A percentile compares a stretch with the other conserved stretches of the same genome.
These are phyloP conservation scores for Deroplatys truncata DNA, from an alignment of 2,888 invertebrate genomes.

Conservation along the genomic window DNA sequence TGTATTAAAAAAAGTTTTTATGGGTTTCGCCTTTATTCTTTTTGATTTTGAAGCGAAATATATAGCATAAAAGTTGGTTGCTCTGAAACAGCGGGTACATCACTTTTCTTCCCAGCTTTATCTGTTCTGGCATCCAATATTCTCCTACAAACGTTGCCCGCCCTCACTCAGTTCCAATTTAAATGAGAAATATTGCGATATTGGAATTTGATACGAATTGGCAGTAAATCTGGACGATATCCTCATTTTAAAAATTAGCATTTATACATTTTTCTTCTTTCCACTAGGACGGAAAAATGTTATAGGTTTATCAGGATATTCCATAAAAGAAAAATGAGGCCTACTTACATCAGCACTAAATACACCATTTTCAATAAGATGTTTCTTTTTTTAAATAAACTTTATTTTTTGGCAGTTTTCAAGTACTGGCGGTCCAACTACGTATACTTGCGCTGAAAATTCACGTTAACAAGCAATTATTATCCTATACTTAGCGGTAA, in stretches of 20 bases:
- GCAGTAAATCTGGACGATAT: background rate
- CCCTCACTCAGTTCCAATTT: background rate
- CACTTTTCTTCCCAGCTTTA: background rate
- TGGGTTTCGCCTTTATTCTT: background rate
- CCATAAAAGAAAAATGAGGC: background rate
- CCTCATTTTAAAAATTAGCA: background rate
- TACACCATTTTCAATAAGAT: background rate
- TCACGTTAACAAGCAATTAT: no score
- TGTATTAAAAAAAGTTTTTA: background rate
- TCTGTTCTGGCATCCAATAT: background rate
- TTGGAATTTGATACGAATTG: background rate
- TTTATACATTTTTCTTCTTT: background rate
- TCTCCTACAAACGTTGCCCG: background rate
- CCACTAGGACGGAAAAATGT: no score
- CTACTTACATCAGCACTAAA: background rate
- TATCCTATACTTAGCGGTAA: no score
- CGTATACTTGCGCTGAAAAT: no score
- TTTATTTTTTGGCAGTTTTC: no score
- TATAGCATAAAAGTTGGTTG: background rate
- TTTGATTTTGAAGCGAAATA: background rate
- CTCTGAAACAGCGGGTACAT: background rate
- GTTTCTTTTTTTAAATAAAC: no score
- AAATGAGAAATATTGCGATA: background rate
- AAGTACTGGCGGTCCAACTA: no score
- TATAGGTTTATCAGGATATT: background rate